Evolutionary conservation across 2,113 vertebrate species (phyloP).

Genomic region (Sigmodon hispidus): DNA sequence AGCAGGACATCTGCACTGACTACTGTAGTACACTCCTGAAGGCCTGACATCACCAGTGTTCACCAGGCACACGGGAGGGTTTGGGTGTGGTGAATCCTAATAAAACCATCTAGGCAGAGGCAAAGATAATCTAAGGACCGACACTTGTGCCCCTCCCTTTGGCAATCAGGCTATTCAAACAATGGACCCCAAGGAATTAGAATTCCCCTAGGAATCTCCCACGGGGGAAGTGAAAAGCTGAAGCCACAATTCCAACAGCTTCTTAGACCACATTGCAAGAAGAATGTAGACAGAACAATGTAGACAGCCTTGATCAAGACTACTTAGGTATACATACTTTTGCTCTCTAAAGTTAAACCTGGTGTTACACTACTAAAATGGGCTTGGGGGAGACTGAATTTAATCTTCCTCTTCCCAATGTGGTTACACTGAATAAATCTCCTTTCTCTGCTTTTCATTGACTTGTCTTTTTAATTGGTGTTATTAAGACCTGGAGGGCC

Average conservation of each 20-base stretch:
- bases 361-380: neutral
- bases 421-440: neutral
- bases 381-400: neutral
- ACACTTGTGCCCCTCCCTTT: neutral
- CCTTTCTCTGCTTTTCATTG: neutral
- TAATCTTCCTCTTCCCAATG: neutral
- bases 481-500: neutral
- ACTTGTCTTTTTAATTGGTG: neutral
- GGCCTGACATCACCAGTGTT: neutral
- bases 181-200: neutral
- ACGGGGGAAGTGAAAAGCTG: neutral
- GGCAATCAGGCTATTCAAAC: neutral
- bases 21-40: neutral
- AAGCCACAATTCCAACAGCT: neutral
- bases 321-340: neutral
- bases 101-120: neutral
- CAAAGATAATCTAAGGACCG: neutral
- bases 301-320: neutral
- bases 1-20: neutral
- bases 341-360: neutral
- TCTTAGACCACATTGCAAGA: neutral
- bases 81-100: neutral
- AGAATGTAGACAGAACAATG: neutral
- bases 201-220: neutral
- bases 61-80: neutral